Base-by-base conservation (phyloP, 2,113 vertebrate species). In the Vulpes ferrilata region DNA sequence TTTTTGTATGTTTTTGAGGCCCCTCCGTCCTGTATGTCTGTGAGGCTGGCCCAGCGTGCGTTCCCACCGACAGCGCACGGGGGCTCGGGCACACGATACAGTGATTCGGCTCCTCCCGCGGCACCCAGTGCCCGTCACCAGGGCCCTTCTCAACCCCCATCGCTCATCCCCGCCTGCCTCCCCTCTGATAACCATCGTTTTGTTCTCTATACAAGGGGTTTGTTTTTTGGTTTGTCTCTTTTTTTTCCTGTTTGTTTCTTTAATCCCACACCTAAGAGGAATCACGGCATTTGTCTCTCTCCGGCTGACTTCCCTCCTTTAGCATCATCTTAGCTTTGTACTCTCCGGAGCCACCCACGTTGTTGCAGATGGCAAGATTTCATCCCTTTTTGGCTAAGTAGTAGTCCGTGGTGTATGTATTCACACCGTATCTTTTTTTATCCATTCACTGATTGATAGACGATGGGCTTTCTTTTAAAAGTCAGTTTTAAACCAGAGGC, bases 401-500 rank as follows among this genome's bases (percentile, higher is more conserved):
- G 69, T 71, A 71, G 20, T 71, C 69, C 19, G 5, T 71, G 35
- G n/a, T 3, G 6, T 67, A 32, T 67, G 32, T 67, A 32, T 67
- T 43, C 43, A 67, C 10, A 38, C n/a, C n/a, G 16, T 10, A 71
- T 71, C 19, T 22, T 71, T 71, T 71, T 71, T 71, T 71, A 71
- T 17, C 17, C n/a, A 71, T 38, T 71, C n/a, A 35, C 20, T n/a
- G 35, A 11, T 35, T 71, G n/a, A 71, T 17, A n/a, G 69, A 71
- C 9, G 7, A 35, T 38, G 69, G 69, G 9, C 22, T 25, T 48
- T 27, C 48, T 48, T 48, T 74, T 43, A 7, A 85, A 91, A 95
- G 83, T 65, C 97, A 96, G 90, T 92, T 74, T 73, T n/a, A 69
- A 71, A 95, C 93, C 79, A 96, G 69, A 74, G 30, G 65, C 97